Evolutionary conservation across 2,888 invertebrate species (phyloP), one percentile per base, ranked within the genome.

Genomic region (Noctua fimbriata): DNA sequence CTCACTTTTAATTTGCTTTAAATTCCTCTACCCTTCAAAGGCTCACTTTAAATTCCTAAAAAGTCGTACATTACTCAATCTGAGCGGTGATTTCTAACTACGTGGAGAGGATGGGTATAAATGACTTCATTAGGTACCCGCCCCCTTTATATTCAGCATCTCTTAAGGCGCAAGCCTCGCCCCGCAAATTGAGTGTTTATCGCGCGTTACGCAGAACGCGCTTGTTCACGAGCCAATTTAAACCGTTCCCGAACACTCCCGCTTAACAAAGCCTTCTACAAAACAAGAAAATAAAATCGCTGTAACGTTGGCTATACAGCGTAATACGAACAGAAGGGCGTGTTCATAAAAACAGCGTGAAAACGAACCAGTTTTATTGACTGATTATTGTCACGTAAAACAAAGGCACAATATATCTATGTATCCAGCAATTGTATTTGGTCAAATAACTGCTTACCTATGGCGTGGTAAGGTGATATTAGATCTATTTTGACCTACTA

Each of bases 131-230:
- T 94, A 94, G 93, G 91, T 89, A 87, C 84, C 70, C 90, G 88
- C 80, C 84, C 89, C 91, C 91, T 93, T 93, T 94, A 93, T 92
- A 93, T 92, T 93, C 91, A 88, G 89, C 88, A 90, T 89, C 88
- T 91, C 90, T 91, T 87, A 89, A 89, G 89, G 90, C 90, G 91
- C 90, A 91, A 91, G 91, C 90, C 91, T 92, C 90, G 90, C 79
- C 90, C 85, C 90, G 90, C 88, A 94, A 95, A 95, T 95, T 95
- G 94, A 91, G 91, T 94, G 94, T 95, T 95, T 95, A 94, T 92
- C 90, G 93, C 93, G 88, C 81, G 92, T 93, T 92, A 93, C 92
- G 91, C 91, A 90, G 91, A 93, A 90, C 91, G 88, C 86, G 88
- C 89, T 90, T 91, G 92, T 95, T 94, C 93, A 91, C 90, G 90